A percentile compares a stretch with the other conserved stretches of the same genome.
Conservation (phyloP, 2,113 vertebrate species). For the Myocastor coypus region DNA sequence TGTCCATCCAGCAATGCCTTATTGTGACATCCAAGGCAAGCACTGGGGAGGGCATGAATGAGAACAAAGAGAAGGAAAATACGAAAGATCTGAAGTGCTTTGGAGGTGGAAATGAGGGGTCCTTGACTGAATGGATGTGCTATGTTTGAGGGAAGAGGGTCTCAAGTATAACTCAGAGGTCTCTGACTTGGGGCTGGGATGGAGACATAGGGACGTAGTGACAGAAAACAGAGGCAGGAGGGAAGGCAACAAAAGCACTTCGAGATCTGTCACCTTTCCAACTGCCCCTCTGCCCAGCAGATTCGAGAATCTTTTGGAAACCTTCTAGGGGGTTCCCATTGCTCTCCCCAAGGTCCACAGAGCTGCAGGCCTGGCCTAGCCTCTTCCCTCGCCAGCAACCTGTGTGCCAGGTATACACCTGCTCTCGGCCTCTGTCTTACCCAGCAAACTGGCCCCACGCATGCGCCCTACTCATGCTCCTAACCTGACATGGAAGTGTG, state of each 20-base stretch:
- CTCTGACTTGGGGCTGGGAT: neutral
- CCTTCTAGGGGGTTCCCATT: neutral
- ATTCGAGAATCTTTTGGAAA: neutral
- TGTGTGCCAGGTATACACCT: neutral
- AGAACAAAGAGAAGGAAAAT: neutral
- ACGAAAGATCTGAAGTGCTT: neutral
- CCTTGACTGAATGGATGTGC: neutral
- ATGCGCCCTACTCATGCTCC: neutral
- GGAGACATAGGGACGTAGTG: neutral
- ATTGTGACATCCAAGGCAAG: neutral
- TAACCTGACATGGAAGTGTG: no score
- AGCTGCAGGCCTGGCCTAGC: neutral
- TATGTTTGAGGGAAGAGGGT: neutral
- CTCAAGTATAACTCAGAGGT: neutral
- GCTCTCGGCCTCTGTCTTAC: neutral
- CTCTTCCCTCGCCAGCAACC: neutral
- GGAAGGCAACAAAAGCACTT: neutral
- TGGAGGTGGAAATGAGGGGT: neutral
- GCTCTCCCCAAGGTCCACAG: neutral
- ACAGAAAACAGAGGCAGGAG: neutral
- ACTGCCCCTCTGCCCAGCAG: neutral
- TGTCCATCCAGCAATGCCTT: neutral
- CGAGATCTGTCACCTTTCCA: neutral
- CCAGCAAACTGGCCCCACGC: neutral
- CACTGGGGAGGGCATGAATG: neutral